Percentiles rank a stretch among this genome's conserved stretches.
phyloP scores from a whole-genome alignment of 1,140 invertebrate genomes.

The Drosophila lowei region DNA sequence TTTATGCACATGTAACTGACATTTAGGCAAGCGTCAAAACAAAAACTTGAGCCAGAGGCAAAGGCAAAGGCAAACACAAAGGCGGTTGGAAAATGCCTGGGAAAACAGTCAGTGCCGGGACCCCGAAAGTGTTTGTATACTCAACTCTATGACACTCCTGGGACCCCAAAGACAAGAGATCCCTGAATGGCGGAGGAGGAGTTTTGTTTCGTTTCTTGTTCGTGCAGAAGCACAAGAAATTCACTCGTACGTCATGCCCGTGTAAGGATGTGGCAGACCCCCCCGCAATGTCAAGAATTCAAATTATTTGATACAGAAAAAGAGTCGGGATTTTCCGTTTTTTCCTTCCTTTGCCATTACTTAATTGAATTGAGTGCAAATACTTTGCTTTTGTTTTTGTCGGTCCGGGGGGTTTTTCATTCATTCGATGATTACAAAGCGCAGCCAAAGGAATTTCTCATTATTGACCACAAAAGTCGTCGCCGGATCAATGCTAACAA shows the following conservation, averaged over 20 bases:
- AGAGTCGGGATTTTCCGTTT: constrained; percentile 18
- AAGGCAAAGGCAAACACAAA: constrained; percentile 40
- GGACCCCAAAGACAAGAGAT: constrained; percentile 18
- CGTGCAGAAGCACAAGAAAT: constrained; percentile 49
- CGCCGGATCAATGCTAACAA: constrained; percentile 59
- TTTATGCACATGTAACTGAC: constrained; percentile 69
- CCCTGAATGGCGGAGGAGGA: constrained; percentile 21
- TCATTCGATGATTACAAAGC: constrained; percentile 52
- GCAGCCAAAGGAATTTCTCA: constrained; percentile 74
- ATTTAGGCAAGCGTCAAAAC: constrained; percentile 63
- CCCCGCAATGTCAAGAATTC: constrained; percentile 63
- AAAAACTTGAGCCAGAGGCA: constrained; percentile 36
- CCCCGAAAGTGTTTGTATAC: constrained; percentile 49
- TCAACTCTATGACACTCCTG: constrained; percentile 44
- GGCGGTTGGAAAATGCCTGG: constrained; percentile 14
- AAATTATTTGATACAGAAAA: constrained; percentile 59
- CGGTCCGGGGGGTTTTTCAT: constrained; percentile 9
- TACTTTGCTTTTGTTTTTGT: constrained; percentile 65
- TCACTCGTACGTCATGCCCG: background rate
- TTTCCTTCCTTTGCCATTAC: constrained; percentile 53
- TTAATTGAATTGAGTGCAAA: constrained; percentile 78
- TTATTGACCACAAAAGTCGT: constrained; percentile 77
- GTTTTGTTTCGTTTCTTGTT: constrained; percentile 22
- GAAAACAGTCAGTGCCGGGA: constrained; percentile 30
- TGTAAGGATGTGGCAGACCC: background rate